phyloP scores from a whole-genome alignment of 2,888 invertebrate genomes.

The Thymelicus acteon region DNA sequence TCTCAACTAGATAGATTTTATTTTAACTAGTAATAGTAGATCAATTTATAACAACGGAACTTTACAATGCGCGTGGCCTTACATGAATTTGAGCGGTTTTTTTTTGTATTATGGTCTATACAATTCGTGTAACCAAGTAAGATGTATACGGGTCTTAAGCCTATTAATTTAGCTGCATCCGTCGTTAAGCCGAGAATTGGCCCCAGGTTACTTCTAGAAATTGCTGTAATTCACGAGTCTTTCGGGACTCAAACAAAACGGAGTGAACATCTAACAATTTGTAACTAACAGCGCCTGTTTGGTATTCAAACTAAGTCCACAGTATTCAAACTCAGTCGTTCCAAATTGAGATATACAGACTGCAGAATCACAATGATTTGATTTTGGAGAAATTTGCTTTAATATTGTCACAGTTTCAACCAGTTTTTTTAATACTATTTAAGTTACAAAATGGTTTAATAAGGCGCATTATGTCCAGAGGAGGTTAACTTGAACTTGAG shows the following conservation, averaged over 20 bases:
- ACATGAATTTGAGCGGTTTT: no score
- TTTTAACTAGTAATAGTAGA: no score
- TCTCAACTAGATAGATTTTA: no score
- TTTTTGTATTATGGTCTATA: no score
- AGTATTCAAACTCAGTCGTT: constrained; percentile 42
- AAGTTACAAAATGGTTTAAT: no score
- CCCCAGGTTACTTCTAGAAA: constrained; percentile 25
- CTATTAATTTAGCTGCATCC: not conserved
- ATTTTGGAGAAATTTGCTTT: constrained; percentile 15
- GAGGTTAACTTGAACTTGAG: no score
- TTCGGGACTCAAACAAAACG: constrained; percentile 27
- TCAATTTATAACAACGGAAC: no score
- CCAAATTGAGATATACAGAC: constrained; percentile 49
- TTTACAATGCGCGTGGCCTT: no score
- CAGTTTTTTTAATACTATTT: not conserved
- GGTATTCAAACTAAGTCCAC: constrained; percentile 46
- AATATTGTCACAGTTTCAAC: not conserved
- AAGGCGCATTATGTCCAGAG: no score
- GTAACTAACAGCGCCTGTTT: constrained; percentile 45
- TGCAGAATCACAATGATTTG: constrained; percentile 31
- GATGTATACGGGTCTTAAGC: not conserved
- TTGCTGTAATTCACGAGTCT: constrained; percentile 27
- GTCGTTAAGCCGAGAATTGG: not conserved
- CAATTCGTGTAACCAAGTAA: no score
- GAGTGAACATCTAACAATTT: constrained; percentile 39